Conservation (phyloP, 2,113 vertebrate genomes). For the Leiothrix lutea region DNA sequence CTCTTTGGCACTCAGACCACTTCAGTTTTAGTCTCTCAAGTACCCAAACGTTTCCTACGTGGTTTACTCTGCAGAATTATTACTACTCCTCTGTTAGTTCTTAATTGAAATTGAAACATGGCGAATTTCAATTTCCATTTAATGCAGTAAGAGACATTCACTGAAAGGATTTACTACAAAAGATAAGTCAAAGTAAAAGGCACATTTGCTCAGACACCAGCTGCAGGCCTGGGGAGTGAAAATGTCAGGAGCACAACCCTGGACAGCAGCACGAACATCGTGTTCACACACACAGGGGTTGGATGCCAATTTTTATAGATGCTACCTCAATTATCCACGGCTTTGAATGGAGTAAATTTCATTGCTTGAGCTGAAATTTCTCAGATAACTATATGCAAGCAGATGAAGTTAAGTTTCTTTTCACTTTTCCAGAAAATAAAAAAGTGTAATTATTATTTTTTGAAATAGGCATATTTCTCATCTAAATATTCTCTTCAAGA, state of each 20-base stretch:
- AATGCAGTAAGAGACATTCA: not conserved
- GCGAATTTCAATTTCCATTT: not conserved
- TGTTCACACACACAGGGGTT: fast-evolving
- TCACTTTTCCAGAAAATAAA: not conserved
- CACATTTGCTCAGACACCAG: not conserved
- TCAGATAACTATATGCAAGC: not conserved
- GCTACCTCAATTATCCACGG: not conserved
- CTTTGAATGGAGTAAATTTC: slow-evolving; percentile 15
- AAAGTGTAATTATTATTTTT: not conserved
- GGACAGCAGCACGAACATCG: not conserved
- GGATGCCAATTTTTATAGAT: not conserved
- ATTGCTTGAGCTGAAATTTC: not conserved
- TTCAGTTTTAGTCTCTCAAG: not conserved
- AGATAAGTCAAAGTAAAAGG: not conserved
- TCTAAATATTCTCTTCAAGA: not conserved
- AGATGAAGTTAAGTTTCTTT: not conserved
- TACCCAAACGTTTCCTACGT: not conserved
- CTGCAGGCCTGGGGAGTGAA: not conserved
- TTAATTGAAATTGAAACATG: not conserved
- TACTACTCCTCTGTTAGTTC: not conserved
- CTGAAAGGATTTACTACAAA: not conserved
- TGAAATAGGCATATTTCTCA: not conserved
- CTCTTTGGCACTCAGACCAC: not conserved
- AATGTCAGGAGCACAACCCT: not conserved
- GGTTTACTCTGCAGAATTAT: not conserved